Percentiles rank a stretch among this genome's conserved stretches.
phyloP scores from a whole-genome alignment of 2,113 vertebrate genomes.

The Sigmodon hispidus region DNA sequence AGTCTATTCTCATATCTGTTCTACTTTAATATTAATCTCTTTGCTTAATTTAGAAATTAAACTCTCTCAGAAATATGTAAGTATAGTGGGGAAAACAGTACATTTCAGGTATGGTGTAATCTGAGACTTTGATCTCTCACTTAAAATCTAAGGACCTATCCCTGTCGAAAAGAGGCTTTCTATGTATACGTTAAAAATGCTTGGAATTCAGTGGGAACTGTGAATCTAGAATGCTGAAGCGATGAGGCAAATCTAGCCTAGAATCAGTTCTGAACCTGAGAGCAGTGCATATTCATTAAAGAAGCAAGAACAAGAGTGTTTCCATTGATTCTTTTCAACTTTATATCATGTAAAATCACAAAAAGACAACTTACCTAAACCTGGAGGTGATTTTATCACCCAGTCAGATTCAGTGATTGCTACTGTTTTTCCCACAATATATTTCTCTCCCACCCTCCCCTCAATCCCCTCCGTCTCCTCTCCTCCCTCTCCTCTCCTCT shows the following conservation, averaged over 20 bases:
- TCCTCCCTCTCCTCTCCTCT: neutral
- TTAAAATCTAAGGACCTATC: neutral
- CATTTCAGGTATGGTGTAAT: neutral
- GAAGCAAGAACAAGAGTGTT: neutral
- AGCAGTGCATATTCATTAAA: neutral
- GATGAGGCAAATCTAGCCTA: neutral
- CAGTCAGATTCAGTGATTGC: neutral
- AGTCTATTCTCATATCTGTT: neutral
- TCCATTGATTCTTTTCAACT: neutral
- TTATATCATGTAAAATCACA: neutral
- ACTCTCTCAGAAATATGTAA: neutral
- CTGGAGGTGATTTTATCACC: neutral
- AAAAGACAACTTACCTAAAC: neutral
- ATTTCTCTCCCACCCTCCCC: neutral
- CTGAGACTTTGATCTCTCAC: neutral
- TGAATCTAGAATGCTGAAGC: neutral
- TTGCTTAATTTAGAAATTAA: neutral
- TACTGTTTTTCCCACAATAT: neutral
- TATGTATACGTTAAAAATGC: neutral
- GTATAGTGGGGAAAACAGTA: neutral
- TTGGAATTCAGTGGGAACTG: neutral
- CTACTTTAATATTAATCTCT: neutral
- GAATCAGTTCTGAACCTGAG: neutral
- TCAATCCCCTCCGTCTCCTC: neutral
- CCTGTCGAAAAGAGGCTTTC: neutral